Conservation (phyloP, 2,113 vertebrate genomes). For the Pachycephala philippinensis region DNA sequence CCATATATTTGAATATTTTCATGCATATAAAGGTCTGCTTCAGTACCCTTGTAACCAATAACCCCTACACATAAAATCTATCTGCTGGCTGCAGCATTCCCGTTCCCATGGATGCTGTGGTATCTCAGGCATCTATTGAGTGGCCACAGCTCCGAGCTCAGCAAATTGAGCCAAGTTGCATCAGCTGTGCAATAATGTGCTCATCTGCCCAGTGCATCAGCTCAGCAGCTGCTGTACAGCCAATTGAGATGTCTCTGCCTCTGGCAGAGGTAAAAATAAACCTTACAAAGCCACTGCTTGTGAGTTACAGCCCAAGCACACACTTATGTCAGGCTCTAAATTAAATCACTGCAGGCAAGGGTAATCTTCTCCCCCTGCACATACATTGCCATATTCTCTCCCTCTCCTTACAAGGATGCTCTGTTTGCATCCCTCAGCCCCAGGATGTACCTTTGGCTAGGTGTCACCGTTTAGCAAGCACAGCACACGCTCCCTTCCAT, state of each 20-base stretch:
- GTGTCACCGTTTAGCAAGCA: not conserved
- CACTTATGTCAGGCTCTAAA: not conserved
- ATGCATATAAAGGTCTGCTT: not conserved
- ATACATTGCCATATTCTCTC: not conserved
- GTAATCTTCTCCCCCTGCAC: not conserved
- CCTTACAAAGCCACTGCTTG: not conserved
- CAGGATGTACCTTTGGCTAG: not conserved
- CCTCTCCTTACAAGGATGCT: not conserved
- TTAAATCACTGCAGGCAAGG: not conserved
- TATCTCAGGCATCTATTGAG: not conserved
- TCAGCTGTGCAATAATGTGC: not conserved
- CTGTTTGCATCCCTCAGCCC: not conserved
- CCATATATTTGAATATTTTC: not conserved
- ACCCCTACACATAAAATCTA: not conserved
- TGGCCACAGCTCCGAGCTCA: not conserved
- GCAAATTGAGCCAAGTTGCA: not conserved
- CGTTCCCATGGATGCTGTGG: not conserved
- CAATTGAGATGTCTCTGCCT: not conserved
- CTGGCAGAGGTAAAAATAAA: not conserved
- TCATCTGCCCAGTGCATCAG: not conserved
- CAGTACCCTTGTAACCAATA: not conserved
- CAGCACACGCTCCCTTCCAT: not conserved
- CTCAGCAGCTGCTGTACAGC: not conserved
- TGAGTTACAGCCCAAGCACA: not conserved
- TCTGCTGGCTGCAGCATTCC: not conserved